Base-by-base conservation (phyloP, 2,888 invertebrate genomes). In the Callosobruchus maculatus region DNA sequence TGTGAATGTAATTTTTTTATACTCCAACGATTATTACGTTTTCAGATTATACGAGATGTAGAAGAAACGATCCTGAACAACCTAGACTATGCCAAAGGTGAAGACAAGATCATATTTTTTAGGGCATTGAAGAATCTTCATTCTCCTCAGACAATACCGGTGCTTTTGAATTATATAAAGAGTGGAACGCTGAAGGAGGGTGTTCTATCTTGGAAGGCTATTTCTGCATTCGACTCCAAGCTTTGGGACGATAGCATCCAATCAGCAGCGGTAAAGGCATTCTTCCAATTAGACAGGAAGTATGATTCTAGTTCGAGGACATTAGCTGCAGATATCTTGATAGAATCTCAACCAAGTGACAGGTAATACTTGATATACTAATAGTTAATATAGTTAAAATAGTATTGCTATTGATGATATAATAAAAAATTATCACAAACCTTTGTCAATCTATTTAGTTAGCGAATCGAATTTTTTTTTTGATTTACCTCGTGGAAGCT, bases 281-380 rank as follows among this genome's bases (percentile, higher is more conserved):
- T 92, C 80, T 91, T 90, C 79, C 92, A 93, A 83, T 81, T 89
- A 0, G 88, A 87, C 21, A 88, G 88, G 22, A 88, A 86, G 76
- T 89, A 91, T 82, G 93, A 94, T 83, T 92, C 93, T 31, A 93
- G 93, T 77, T 90, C 92, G 0, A 88, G 95, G 80, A 92, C 92
- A 0, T 80, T 93, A 72, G 93, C 95, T 0, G 84, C 92, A n/a
- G 93, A 94, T 80, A 88, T 94, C 9, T 85, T 95, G 20, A 86
- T 95, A 2, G 89, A 91, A 73, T 88, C 90, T 72, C 49, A 71
- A 22, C 21, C 30, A 20, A 71, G 4, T 3, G 71, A 71, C 21
- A 49, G 49, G 49, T 49, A 49, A 49, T 49, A 18, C 26, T 2
- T 26, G n/a, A n/a, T n/a, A n/a, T n/a, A n/a, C n/a, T n/a, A n/a